phyloP scores from a whole-genome alignment of 2,113 vertebrate genomes.

The Lampris incognitus region DNA sequence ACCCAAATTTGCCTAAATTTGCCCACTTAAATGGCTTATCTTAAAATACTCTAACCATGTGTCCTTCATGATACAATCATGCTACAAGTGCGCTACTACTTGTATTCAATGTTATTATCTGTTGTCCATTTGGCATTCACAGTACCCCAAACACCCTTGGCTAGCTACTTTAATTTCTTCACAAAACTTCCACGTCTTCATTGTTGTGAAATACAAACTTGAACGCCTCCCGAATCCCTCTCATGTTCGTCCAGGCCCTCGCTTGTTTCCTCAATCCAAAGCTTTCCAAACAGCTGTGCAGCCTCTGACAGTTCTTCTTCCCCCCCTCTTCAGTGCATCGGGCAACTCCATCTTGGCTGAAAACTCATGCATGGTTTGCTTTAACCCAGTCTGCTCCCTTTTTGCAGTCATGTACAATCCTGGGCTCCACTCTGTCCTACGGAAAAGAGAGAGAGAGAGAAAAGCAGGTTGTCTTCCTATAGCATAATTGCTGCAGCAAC shows the following conservation, averaged over 20 bases:
- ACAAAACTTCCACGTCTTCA: not conserved
- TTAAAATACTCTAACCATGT: not conserved
- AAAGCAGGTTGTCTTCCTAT: not conserved
- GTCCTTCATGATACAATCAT: too few species aligned
- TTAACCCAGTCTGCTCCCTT: not conserved
- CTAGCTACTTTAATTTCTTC: not conserved
- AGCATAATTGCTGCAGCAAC: slow-evolving; percentile 1
- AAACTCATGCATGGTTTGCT: not conserved
- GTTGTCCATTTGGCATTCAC: not conserved
- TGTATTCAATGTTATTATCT: too few species aligned
- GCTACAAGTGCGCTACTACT: too few species aligned
- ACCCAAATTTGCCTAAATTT: not conserved
- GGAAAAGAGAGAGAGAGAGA: not conserved
- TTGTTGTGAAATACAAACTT: slow-evolving; percentile 2
- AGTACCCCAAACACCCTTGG: too few species aligned
- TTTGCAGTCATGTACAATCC: slow-evolving; percentile 3
- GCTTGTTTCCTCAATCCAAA: not conserved
- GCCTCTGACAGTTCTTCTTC: not conserved
- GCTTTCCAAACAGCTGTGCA: slow-evolving; percentile 7
- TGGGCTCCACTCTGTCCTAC: not conserved
- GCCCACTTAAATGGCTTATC: not conserved
- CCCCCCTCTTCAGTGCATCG: slow-evolving; percentile 4
- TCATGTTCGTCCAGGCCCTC: not conserved
- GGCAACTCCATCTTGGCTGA: not conserved
- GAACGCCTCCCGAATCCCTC: slow-evolving; percentile 1